Base-by-base conservation (phyloP, 2,113 vertebrate genomes). In the Manacus vitellinus region DNA sequence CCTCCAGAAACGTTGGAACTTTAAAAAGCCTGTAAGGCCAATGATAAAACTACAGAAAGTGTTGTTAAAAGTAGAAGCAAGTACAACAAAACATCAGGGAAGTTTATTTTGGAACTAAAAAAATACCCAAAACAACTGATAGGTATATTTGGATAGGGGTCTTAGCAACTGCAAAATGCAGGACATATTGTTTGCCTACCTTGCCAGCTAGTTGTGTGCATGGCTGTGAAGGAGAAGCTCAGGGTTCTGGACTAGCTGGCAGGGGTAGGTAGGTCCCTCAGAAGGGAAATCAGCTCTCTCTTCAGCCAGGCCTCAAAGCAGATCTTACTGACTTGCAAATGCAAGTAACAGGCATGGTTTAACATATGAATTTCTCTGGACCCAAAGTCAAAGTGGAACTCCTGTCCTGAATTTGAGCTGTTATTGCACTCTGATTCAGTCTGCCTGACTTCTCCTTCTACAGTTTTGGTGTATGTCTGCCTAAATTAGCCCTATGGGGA, bases 71-170 rank as follows among this genome's bases (percentile, higher is more conserved):
- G 19, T 68, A 39, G 49, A 89, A 82, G 16, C 30, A 79, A 84
- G 39, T 56, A 24, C 15, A 88, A 51, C 47, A 37, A 58, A 56
- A 28, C 14, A 10, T 74, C 54, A 33, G 10, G 28, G 33, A 67
- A 54, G 31, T 58, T 70, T 67, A 54, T 61, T 89, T 71, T 47
- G 56, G 47, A 82, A 93, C 35, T 55, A 3, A 76, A 78, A 84
- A 58, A 74, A 10, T 0, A 0, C 0, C 10, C 12, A 4, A 43
- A 25, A 0, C 10, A 43, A 10, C 14, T 54, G 14, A 27, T 27
- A n/a, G 31, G 12, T 62, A 4, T 78, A 35, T 59, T 74, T 1
- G 2, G 73, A 86, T 74, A 58, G 20, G 4, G 33, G 4, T 49
- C 10, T 52, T 49, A 35, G 22, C 23, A 80, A 13, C 37, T 88